Percentiles rank a stretch among this genome's conserved stretches.
Conservation (phyloP, 2,113 vertebrate genomes). For the Lathamus discolor region DNA sequence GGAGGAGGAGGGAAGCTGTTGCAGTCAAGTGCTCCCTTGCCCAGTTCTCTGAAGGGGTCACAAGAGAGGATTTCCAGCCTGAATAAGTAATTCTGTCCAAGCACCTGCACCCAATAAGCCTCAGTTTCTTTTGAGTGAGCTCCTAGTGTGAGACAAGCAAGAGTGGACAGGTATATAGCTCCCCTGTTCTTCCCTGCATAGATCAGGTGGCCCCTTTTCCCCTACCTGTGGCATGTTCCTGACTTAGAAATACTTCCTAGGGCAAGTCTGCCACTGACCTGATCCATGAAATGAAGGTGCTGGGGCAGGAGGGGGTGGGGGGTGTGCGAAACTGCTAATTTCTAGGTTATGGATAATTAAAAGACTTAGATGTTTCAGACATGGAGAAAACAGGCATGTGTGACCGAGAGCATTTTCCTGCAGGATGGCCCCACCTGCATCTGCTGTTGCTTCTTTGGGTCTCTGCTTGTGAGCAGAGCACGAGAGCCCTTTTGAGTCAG, state of each 20-base stretch:
- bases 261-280: not conserved
- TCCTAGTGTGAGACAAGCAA: not conserved
- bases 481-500: not conserved
- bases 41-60: not conserved
- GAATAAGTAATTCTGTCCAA: not conserved
- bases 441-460: not conserved
- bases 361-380: not conserved
- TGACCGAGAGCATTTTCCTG: not conserved
- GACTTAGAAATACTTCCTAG: not conserved
- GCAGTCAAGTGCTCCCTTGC: not conserved
- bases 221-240: not conserved
- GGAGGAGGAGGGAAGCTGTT: slow-evolving; percentile 8
- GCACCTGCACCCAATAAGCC: not conserved
- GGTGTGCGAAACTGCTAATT: not conserved
- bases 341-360: not conserved
- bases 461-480: not conserved
- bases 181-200: not conserved
- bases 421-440: not conserved
- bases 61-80: not conserved
- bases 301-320: not conserved
- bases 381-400: not conserved
- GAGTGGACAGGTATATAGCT: not conserved
- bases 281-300: not conserved
- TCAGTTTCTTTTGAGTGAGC: not conserved
- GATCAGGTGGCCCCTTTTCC: not conserved